Base-by-base conservation (phyloP, 2,113 vertebrate genomes). In the Odontesthes bonariensis region DNA sequence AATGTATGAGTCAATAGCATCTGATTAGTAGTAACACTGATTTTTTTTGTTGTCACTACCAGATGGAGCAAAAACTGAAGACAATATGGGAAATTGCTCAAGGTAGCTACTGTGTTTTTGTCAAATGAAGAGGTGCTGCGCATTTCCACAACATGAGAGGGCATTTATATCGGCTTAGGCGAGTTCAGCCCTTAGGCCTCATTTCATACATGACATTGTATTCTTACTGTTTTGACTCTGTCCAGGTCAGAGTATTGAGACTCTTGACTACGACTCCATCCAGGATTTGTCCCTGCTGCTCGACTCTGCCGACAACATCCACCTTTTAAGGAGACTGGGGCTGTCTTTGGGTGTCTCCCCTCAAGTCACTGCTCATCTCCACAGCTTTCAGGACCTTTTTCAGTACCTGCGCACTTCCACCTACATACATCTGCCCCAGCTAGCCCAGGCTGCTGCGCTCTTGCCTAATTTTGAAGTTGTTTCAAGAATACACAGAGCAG, bases 371-470 rank as follows among this genome's bases (percentile, higher is more conserved):
- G 10, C 44, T 55, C 89, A 88, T 72, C 68, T 92, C 32, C 65
- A 44, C 13, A 67, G 83, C 60, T 92, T 92, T 72, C 86, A 85
- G 73, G 90, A 92, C 23, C 86, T 94, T 51, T 93, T 92, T 61
- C 86, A 86, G 52, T 91, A 91, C 63, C 88, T 92, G 54, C 71
- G 85, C 53, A 91, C 91, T 52, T 91, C 92, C 69, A 91, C 83
- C 22, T 86, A 88, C 78, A 90, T 81, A 22, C 82, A 86, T 31
- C 79, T 91, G 69, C 89, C 89, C 32, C 89, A 89, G 22, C 86
- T 90, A 79, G 83, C 87, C 52, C 85, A 82, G 61, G 86, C 90
- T 8, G 84, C 89, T 20, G 82, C 85, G 0, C 86, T 86, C 31
- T 31, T 90, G 54, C 87, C 88, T 33, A 52, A 79, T 63, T 82